Evolutionary conservation across 2,888 invertebrate species (phyloP).

Genomic region (Eumerus sabulonum): DNA sequence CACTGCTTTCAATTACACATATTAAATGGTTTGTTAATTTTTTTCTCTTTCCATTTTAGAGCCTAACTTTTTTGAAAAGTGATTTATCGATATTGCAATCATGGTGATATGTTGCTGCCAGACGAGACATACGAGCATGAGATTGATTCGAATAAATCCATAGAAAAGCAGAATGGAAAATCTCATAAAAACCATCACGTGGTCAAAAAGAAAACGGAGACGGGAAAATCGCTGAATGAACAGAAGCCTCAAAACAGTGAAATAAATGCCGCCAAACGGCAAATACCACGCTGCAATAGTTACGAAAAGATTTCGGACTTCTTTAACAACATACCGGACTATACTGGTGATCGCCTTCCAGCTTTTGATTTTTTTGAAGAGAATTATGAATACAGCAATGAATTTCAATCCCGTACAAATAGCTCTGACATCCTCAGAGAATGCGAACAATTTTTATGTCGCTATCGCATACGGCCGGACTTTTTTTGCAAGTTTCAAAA

Average conservation of each 20-base stretch:
- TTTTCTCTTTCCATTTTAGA: neutral
- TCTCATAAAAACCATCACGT: conserved; percentile 58
- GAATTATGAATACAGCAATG: conserved; percentile 34
- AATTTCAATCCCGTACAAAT: conserved; percentile 65
- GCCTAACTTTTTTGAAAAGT: conserved; percentile 9
- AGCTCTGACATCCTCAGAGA: conserved; percentile 78
- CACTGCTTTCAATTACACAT: neutral
- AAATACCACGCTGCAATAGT: conserved; percentile 63
- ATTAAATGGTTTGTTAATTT: neutral
- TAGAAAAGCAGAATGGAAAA: conserved; percentile 35
- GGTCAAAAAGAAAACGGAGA: conserved; percentile 70
- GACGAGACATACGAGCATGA: conserved; percentile 88
- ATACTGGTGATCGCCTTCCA: conserved; percentile 72
- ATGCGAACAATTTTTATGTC: conserved; percentile 83
- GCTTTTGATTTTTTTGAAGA: conserved; percentile 58
- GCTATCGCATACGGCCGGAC: conserved; percentile 86
- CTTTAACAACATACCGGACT: conserved; percentile 76
- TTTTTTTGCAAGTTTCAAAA: conserved; percentile 87
- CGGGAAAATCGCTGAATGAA: conserved; percentile 27
- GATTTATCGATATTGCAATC: conserved; percentile 45
- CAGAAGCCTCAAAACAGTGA: conserved; percentile 8
- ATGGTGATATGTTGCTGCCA: conserved; percentile 84
- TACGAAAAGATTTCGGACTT: conserved; percentile 74
- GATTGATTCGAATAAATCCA: conserved; percentile 9
- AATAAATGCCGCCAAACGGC: conserved; percentile 9